Evolutionary conservation across 2,113 vertebrate species (phyloP).

Genomic region (Otocyon megalotis): DNA sequence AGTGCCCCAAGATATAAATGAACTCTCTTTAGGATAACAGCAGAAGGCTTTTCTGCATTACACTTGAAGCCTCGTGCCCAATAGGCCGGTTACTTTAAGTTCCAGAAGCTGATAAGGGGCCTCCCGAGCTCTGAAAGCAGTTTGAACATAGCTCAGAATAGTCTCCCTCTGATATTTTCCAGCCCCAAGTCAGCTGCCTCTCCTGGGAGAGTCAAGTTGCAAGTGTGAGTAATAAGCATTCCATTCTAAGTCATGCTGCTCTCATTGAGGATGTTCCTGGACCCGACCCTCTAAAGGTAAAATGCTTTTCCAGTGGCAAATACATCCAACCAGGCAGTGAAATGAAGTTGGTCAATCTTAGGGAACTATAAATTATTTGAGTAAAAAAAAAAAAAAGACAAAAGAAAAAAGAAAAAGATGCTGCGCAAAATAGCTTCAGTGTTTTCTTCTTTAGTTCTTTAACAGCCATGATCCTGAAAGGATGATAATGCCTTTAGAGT

Average conservation of each 20-base stretch:
- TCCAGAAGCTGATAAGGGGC: not conserved
- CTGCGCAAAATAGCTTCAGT: constrained; percentile 9
- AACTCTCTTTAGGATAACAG: not conserved
- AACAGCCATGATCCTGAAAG: not conserved
- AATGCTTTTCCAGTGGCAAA: constrained; percentile 71
- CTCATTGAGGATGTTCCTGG: constrained; percentile 49
- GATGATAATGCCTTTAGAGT: not conserved
- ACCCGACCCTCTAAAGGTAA: constrained; percentile 20
- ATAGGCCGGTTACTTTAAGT: not conserved
- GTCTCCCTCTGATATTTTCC: not conserved
- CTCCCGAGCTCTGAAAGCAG: not conserved
- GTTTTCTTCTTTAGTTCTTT: not conserved
- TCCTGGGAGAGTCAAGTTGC: constrained; percentile 6
- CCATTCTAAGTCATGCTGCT: constrained; percentile 47
- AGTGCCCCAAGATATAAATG: constrained; percentile 9
- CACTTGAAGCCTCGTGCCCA: not conserved
- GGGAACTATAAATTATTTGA: constrained; percentile 25
- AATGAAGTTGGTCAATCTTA: constrained; percentile 56
- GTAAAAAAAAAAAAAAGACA: not conserved
- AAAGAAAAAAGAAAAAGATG: not conserved
- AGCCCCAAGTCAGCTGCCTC: not conserved
- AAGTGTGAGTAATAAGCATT: constrained; percentile 65
- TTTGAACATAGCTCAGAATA: not conserved
- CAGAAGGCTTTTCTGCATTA: not conserved
- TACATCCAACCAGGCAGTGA: constrained; percentile 32